A percentile compares a stretch with the other conserved stretches of the same genome.
These are phyloP conservation scores for Tricholauxania praeusta DNA, from an alignment of 2,888 invertebrate species.

Conservation along the genomic window DNA sequence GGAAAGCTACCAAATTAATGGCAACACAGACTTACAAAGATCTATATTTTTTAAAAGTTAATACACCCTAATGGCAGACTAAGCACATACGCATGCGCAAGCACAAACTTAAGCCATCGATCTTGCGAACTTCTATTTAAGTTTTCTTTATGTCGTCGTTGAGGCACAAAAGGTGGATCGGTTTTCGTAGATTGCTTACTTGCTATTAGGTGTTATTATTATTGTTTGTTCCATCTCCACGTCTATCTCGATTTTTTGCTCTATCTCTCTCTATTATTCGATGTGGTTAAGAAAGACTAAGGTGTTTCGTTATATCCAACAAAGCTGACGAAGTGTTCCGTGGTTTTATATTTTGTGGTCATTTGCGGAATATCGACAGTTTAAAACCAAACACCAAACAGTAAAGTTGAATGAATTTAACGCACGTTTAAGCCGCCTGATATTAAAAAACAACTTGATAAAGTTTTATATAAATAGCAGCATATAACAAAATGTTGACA, in stretches of 20 bases:
- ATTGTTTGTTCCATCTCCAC: slow-evolving; percentile 39
- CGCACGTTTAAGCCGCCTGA: slow-evolving; percentile 33
- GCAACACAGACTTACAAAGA: too few relatives aligned
- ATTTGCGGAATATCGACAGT: slow-evolving; percentile 55
- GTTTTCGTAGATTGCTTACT: not conserved
- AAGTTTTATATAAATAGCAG: slow-evolving; percentile 17
- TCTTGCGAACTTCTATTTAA: too few relatives aligned
- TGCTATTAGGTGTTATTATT: slow-evolving; percentile 15
- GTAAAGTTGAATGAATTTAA: slow-evolving; percentile 43
- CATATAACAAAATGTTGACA: slow-evolving; percentile 43
- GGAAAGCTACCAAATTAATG: too few relatives aligned
- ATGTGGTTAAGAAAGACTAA: too few relatives aligned
- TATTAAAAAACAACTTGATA: slow-evolving; percentile 28
- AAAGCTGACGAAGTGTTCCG: slow-evolving; percentile 7
- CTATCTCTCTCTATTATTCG: slow-evolving; percentile 3
- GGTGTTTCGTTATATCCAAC: slow-evolving; percentile 11
- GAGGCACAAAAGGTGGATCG: too few relatives aligned
- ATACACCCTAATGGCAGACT: too few relatives aligned
- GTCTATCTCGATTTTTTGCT: slow-evolving; percentile 10
- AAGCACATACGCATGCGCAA: too few relatives aligned
- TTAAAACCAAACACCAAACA: slow-evolving; percentile 51
- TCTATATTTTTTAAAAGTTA: too few relatives aligned
- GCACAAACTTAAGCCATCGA: too few relatives aligned
- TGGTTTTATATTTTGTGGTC: slow-evolving; percentile 58
- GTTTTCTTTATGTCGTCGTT: too few relatives aligned